Base-by-base conservation (phyloP, 2,113 vertebrate genomes). In the Platichthys flesus region DNA sequence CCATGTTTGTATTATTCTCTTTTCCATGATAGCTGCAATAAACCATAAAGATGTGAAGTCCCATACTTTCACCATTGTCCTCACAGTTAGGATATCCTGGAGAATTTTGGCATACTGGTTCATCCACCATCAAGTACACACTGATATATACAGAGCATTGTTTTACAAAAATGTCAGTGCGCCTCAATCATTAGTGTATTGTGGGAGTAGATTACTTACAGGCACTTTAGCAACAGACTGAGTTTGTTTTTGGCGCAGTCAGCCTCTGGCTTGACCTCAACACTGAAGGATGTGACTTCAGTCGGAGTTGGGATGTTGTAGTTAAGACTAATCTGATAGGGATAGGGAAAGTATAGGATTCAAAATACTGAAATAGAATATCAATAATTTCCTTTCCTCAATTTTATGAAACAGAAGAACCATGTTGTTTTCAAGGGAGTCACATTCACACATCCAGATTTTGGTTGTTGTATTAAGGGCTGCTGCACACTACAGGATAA, bases 241-340 rank as follows among this genome's bases (percentile, higher is more conserved):
- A 85, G 13, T 77, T 5, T 78, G 0, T 9, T 12, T 9, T 4
- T 26, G 13, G 0, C 24, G 71, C 90, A 91, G 26, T 42, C n/a
- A 2, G 73, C 35, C 8, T 68, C 52, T 5, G 65, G 3, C 12
- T 7, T 31, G 9, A 83, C 74, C 18, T 60, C 1, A 40, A 92
- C 51, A 0, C 16, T 77, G 35, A 94, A 16, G 23, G 63, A 79
- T 3, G 60, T 45, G 42, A 0, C 28, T 2, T 55, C 26, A 31
- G 51, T 0, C 6, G 86, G 87, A 74, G 90, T 88, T 9, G 92
- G 93, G 67, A 94, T 77, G 79, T 93, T 93, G 73, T 92, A 93
- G 64, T 71, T 55, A 15, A 90, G 61, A 52, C 90, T 73, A 70
- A 92, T 62, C 93, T 94, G 82, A 72, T 3, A 31, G 6, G 12